Evolutionary conservation across 2,888 invertebrate genomes (phyloP), one percentile per base, ranked within the genome.

Genomic region (Eudemis profundana): DNA sequence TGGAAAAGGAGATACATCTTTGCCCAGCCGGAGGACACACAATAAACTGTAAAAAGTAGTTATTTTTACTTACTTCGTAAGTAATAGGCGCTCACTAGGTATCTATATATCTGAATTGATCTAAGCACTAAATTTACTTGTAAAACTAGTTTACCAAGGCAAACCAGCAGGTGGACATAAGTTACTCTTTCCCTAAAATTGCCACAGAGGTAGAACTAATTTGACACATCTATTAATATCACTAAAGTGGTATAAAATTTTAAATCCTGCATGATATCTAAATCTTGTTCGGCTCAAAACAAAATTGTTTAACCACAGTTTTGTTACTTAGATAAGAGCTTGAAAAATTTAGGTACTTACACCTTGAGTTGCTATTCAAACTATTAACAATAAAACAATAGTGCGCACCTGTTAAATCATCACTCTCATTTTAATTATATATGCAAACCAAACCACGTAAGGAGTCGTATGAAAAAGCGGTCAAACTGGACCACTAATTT

Each of bases 361-460:
- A n/a, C n/a, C n/a, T 4, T 42, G 17, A 12, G 17, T 29, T 47
- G 47, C 59, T 38, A 61, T 68, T 65, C 42, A 64, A 64, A 40
- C 14, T 44, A 46, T 46, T 49, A 56, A 66, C 68, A 61, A 61
- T 68, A 17, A 49, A 4, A 4, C 36, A 42, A 56, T 38, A 57
- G 46, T 57, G 21, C 46, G 29, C 65, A 65, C 68, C 40, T 50
- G 36, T 19, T 29, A 12, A 23, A 36, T 27, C 23, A 36, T 10
- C 42, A 54, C 40, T 29, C 36, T 19, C 38, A 17, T 27, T 38
- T 40, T 49, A 42, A 57, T 56, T 63, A 57, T 56, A 56, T 42
- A 56, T 57, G 63, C 63, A 42, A 49, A 57, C 44, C 49, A 42
- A 49, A 57, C 44, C 49, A 50, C 17, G 21, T 53, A 38, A 38